Conservation (phyloP, 2,888 invertebrate genomes). For the Empis livida region DNA sequence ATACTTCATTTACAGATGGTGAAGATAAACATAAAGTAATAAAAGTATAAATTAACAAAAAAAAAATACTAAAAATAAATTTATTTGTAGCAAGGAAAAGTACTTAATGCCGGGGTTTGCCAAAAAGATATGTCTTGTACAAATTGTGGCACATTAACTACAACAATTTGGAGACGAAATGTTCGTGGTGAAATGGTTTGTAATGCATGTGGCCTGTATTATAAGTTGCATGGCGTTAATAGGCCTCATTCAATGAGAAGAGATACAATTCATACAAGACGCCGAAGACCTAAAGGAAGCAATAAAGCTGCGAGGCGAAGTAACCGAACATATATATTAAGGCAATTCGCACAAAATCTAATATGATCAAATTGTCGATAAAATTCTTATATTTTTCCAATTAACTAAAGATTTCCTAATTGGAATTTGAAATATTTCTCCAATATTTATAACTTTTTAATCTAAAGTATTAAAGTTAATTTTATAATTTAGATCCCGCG, state of each 20-base stretch:
- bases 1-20: constrained; percentile 9
- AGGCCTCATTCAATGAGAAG: constrained; percentile 91
- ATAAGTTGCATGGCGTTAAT: constrained; percentile 88
- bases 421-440: no score
- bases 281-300: constrained; percentile 72
- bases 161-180: constrained; percentile 95
- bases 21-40: no score
- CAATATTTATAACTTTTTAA: no score
- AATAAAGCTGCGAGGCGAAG: constrained; percentile 44
- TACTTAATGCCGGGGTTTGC: neutral
- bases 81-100: no score
- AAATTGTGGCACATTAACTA: constrained; percentile 94
- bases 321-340: constrained; percentile 17
- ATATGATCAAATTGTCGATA: no score
- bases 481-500: no score
- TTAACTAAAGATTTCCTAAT: no score
- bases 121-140: constrained; percentile 75
- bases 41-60: no score
- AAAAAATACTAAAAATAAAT: no score
- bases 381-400: no score
- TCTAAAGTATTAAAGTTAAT: no score
- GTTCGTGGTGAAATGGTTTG: constrained; percentile 96
- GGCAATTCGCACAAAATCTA: no score
- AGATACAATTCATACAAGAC: constrained; percentile 89
- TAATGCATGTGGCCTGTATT: constrained; percentile 97